These are phyloP conservation scores for Maniola hyperantus DNA, from an alignment of 2,888 invertebrate species.

Conservation along the genomic window DNA sequence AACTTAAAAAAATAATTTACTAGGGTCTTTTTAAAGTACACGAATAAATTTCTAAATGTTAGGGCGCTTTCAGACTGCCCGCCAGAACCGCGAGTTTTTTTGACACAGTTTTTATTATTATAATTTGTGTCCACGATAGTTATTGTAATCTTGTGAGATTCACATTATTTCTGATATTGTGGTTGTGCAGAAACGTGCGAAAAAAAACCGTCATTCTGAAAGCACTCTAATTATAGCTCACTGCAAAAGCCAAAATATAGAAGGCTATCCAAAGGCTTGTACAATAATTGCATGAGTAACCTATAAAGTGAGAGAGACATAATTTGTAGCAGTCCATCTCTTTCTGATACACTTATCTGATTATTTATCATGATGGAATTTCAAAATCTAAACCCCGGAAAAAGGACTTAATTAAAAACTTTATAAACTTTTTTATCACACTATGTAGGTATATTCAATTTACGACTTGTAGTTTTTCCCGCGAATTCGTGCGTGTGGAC, in stretches of 20 bases:
- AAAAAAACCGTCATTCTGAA: not conserved
- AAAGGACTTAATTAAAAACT: not conserved
- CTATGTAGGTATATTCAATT: not conserved
- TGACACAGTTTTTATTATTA: too few relatives aligned
- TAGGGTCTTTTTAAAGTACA: slow-evolving; percentile 25
- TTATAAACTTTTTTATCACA: too few relatives aligned
- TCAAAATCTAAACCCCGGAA: too few relatives aligned
- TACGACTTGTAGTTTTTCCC: not conserved
- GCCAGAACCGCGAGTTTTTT: not conserved
- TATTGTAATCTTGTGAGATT: not conserved
- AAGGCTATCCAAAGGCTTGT: slow-evolving; percentile 7
- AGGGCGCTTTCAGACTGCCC: slow-evolving; percentile 1
- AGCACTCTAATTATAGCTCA: not conserved
- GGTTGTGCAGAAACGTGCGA: not conserved
- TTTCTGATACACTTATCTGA: not conserved
- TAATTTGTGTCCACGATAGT: not conserved
- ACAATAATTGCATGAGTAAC: not conserved
- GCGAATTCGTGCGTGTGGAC: too few relatives aligned
- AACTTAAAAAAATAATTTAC: slow-evolving; percentile 25
- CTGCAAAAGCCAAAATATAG: not conserved
- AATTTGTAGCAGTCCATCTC: not conserved
- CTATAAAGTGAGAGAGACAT: not conserved
- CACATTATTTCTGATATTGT: not conserved
- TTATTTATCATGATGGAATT: too few relatives aligned
- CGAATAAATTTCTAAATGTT: slow-evolving; percentile 19